Evolutionary conservation across 2,888 invertebrate species (phyloP), one percentile per base, ranked within the genome.

Genomic region (Diloba caeruleocephala): DNA sequence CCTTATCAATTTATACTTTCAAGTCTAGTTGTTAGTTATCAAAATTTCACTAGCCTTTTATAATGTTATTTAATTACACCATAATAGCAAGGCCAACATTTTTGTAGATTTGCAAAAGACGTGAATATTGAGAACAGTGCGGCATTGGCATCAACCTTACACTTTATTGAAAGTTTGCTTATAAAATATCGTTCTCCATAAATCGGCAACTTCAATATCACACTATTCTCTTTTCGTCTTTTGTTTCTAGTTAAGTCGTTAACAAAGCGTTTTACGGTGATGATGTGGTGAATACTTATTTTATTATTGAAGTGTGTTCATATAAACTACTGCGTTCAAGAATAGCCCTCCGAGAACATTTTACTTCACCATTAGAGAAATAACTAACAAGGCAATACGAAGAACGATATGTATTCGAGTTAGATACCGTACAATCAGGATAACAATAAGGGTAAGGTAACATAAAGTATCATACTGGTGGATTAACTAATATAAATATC

Each of bases 21-120:
- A 87, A 87, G 83, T 90, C 87, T 92, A 92, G 87, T 81, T 88
- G 88, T 88, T 88, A 87, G 84, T 87, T 92, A 92, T 92, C 89
- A 92, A 93, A 93, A 92, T 88, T 89, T 93, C 93, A 93, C 93
- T 93, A 93, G 93, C 93, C 93, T 93, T 93, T 90, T 88, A 88
- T 79, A 88, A 87, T 89, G 85, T 88, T 84, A 88, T 81, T 84
- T 87, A 82, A 84, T 78, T 86, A 89, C 83, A 88, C 81, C 80
- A 86, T 85, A 87, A 89, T 86, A 88, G 87, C 87, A 91, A 91
- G 88, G 89, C 88, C 86, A 88, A 88, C 71, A 74, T 81, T 82
- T 84, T 84, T 83, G 79, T 85, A 81, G 21, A 78, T 79, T 75
- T 78, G 76, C 76, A 79, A 83, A 76, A 77, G 70, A 52, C 39